A percentile compares a stretch with the other conserved stretches of the same genome.
phyloP scores from a whole-genome alignment of 2,797 vertebrate species.

The Pampus argenteus region DNA sequence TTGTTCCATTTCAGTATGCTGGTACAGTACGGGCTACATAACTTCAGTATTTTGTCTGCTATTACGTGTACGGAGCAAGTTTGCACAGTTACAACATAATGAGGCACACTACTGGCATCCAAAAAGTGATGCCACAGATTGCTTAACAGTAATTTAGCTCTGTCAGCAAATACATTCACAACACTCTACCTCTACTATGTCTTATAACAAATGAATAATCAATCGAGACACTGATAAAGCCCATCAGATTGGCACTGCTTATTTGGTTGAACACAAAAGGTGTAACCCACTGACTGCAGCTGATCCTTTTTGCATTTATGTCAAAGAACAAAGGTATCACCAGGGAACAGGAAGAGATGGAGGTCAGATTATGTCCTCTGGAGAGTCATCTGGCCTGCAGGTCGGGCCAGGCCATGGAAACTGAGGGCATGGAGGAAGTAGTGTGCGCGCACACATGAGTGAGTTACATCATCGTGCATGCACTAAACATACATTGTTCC shows the following conservation, averaged over 20 bases:
- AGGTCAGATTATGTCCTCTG: conserved; percentile 61
- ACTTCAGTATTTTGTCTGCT: neutral
- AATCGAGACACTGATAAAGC: conserved; percentile 59
- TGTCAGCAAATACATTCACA: neutral
- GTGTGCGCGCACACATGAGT: neutral
- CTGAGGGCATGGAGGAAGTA: conserved; percentile 51
- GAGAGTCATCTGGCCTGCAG: conserved; percentile 42
- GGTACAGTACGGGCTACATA: neutral
- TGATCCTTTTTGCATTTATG: conserved; percentile 74
- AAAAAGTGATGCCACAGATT: conserved; percentile 1
- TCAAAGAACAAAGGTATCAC: conserved; percentile 82
- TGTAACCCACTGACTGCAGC: conserved; percentile 48
- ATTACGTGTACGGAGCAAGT: neutral
- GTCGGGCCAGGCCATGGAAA: conserved; percentile 65
- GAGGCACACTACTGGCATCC: neutral
- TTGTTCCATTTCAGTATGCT: neutral
- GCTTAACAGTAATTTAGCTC: neutral
- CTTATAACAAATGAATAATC: conserved; percentile 42
- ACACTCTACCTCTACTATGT: conserved; percentile 38
- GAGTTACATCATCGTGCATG: conserved; percentile 37
- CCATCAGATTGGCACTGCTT: conserved; percentile 55
- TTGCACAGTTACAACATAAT: neutral
- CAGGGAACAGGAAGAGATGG: conserved; percentile 74
- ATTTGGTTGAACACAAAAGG: conserved; percentile 77
- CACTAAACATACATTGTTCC: conserved; percentile 16